Evolutionary conservation across 2,888 invertebrate species (phyloP).

Genomic region (Adela reaumurella): DNA sequence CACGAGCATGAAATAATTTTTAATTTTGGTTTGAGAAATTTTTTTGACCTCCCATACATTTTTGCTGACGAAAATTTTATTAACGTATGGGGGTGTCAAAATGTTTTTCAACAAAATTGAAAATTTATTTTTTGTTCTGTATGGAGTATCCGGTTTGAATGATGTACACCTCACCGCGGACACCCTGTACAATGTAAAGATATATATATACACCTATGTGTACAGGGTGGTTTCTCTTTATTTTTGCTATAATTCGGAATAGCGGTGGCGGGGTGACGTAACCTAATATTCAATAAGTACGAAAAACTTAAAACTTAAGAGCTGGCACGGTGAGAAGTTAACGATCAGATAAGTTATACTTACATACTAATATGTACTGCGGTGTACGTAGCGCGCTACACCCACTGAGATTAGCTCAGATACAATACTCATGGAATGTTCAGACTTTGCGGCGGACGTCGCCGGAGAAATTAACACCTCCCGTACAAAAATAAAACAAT

Average conservation of each 20-base stretch:
- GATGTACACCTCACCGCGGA: not conserved
- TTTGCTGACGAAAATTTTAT: too few relatives aligned
- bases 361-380: not conserved
- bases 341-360: not conserved
- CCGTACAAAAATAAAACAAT: not conserved
- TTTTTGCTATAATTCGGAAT: constrained; percentile 49
- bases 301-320: constrained; percentile 45
- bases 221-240: constrained; percentile 20
- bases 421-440: not conserved
- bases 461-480: not conserved
- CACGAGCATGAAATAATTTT: too few relatives aligned
- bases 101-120: too few relatives aligned
- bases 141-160: too few relatives aligned
- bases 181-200: too few relatives aligned
- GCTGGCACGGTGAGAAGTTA: constrained; percentile 52
- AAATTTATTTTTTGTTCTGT: too few relatives aligned
- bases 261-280: constrained; percentile 24
- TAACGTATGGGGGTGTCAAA: too few relatives aligned
- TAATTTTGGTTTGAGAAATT: too few relatives aligned
- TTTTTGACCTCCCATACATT: too few relatives aligned
- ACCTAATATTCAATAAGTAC: constrained; percentile 30
- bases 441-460: not conserved
- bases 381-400: not conserved
- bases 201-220: too few relatives aligned
- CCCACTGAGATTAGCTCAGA: not conserved